Evolutionary conservation across 2,113 vertebrate genomes (phyloP), one percentile per base, ranked within the genome.

Genomic region (Todiramphus saurophagus): DNA sequence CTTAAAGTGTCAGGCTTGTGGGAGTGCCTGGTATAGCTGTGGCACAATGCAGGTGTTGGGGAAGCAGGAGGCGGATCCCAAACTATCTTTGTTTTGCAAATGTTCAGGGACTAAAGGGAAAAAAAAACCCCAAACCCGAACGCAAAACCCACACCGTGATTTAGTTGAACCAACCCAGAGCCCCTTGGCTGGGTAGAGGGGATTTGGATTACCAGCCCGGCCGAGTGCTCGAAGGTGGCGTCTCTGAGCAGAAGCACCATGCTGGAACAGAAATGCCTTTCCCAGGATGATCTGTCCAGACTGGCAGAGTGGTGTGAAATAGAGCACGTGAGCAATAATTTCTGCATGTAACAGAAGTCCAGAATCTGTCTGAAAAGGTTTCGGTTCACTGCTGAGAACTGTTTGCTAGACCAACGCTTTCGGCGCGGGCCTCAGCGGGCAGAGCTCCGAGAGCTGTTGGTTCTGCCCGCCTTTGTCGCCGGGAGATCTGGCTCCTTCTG

Each of bases 391-490:
- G 55, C 51, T 74, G 72, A 51, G 51, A 33, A 24, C 8, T 11
- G 20, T 56, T 91, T 82, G 17, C 16, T 84, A 9, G 39, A 2
- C 25, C 30, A 5, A 35, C 27, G 63, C 20, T 63, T 89, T 70
- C 73, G 51, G 63, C 35, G 33, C 1, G 0, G 2, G 3, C 10
- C 0, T 8, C 7, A 37, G 46, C 2, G 25, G 43, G 19, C 66
- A 60, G 30, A 0, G 0, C 30, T 82, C 46, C 7, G 10, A 18
- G n/a, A 37, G 10, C 63, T 56, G 13, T 10, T n/a, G 9, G 3
- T 44, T 66, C 68, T 83, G 37, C 46, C 66, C 7, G 2, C 0
- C 37, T 60, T 30, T 53, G 37, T 62, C 74, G 67, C 17, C 55
- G 6, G 18, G 12, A 46, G 43, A 16, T 64, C 78, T 78, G 68